These are phyloP conservation scores for Nymphalis urticae DNA, from an alignment of 2,888 invertebrate genomes.

Conservation along the genomic window DNA sequence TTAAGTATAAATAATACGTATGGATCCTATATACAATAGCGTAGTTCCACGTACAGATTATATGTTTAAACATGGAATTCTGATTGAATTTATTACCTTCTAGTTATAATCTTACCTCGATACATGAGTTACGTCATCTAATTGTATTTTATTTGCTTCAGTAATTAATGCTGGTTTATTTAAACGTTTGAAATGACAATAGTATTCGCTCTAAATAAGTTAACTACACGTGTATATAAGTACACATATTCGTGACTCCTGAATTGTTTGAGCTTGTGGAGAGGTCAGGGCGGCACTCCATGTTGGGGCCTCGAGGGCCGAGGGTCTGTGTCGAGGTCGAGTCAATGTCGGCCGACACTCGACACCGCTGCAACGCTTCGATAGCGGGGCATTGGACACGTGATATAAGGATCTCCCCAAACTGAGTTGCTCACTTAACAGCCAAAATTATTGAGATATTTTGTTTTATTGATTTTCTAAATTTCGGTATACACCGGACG, in stretches of 20 bases:
- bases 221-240: not conserved
- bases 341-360: constrained; percentile 31
- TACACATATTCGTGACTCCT: constrained; percentile 5
- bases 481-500: not conserved
- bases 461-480: not conserved
- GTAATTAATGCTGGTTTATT: too few species aligned
- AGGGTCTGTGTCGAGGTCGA: constrained; percentile 29
- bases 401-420: constrained; percentile 8
- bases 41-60: too few species aligned
- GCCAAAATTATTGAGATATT: not conserved
- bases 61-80: too few species aligned
- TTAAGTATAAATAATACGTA: too few species aligned
- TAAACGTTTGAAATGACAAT: not conserved
- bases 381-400: constrained; percentile 10
- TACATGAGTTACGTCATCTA: too few species aligned
- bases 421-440: not conserved
- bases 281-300: constrained; percentile 16
- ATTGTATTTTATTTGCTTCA: too few species aligned
- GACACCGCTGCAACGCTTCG: constrained; percentile 21
- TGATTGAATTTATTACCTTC: too few species aligned
- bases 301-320: constrained; percentile 18
- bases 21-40: too few species aligned
- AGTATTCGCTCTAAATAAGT: not conserved
- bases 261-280: constrained; percentile 9
- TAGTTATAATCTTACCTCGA: too few species aligned